Base-by-base conservation (phyloP, 2,888 invertebrate genomes). In the Aproaerema taeniolella region DNA sequence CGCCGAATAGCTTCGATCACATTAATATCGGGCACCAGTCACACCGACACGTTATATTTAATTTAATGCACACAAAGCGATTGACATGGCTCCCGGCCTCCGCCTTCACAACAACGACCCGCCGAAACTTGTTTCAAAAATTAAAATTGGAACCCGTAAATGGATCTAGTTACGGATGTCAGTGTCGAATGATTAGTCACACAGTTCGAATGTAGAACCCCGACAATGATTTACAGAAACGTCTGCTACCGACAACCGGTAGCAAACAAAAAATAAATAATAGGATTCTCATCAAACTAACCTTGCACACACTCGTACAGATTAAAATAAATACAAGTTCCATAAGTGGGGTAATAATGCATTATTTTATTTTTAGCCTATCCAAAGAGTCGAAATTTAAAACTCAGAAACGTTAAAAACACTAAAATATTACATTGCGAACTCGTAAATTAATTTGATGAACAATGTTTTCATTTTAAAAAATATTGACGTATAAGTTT, bases 11-110 rank as follows among this genome's bases (percentile, higher is more conserved):
- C 72, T 74, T 77, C 61, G 67, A 78, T 77, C 73, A 64, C 71
- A 73, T 63, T 69, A 67, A 68, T 76, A 78, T 68, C 55, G 50
- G 66, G 62, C 64, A 58, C 61, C 67, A 69, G 68, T 67, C 70
- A 71, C 74, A 72, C 68, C 62, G 66, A 70, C 62, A 58, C 61
- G 49, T 65, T 67, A 72, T 79, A 78, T 80, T 82, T 83, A 80
- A 82, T 82, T 81, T 78, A 72, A 78, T 72, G 63, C 67, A 73
- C 68, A 83, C 81, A 83, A 83, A 67, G 71, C 79, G 69, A 75
- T 76, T 74, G 73, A 75, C 72, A 74, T 72, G 79, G 79, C 74
- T 74, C 68, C 75, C 67, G 67, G 57, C 60, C 59, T 69, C 67
- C 67, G 63, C 66, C 69, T 72, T 72, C 68, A 70, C 67, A 70